Evolutionary conservation across 2,113 vertebrate species (phyloP), one percentile per base, ranked within the genome.

Genomic region (Electrona antarctica): DNA sequence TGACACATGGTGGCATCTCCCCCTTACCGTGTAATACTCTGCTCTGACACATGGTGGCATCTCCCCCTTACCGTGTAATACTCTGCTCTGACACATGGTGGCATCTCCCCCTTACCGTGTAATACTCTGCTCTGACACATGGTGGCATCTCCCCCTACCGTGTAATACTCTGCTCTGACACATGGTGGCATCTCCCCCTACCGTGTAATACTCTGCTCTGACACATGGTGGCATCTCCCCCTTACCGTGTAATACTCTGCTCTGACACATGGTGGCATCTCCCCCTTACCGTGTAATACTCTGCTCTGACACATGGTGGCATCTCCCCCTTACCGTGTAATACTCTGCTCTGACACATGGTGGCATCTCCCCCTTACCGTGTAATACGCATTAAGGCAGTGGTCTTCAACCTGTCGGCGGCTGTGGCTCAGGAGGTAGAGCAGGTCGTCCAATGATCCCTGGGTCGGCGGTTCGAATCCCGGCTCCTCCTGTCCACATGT

Each of bases 11-110:
- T 50, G 28, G 77, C 67, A 78, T 67, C 64, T 33, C 14, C 62
- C 50, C 51, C 10, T 47, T n/a, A 48, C 65, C 71, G 21, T 21
- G n/a, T n/a, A n/a, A n/a, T n/a, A n/a, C 73, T 56, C 33, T 66
- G 52, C 73, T 52, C 33, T 66, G 5, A 51, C 63, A 68, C 57
- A 50, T 8, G 46, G 69, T 50, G 28, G 77, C 67, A 78, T 67
- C 64, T 33, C 14, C 62, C 50, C 51, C 10, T 47, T n/a, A 48
- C 65, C 71, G 21, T 21, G n/a, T n/a, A n/a, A n/a, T n/a, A n/a
- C 73, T 56, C 33, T 66, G 52, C 73, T 52, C 33, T 66, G 5
- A 51, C 63, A 68, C 57, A 50, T 8, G 46, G 69, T 50, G 28
- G 77, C 67, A 78, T 67, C 64, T 33, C 14, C 62, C 50, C 51